phyloP scores from a whole-genome alignment of 2,797 vertebrate genomes.

The Peromyscus attwateri region DNA sequence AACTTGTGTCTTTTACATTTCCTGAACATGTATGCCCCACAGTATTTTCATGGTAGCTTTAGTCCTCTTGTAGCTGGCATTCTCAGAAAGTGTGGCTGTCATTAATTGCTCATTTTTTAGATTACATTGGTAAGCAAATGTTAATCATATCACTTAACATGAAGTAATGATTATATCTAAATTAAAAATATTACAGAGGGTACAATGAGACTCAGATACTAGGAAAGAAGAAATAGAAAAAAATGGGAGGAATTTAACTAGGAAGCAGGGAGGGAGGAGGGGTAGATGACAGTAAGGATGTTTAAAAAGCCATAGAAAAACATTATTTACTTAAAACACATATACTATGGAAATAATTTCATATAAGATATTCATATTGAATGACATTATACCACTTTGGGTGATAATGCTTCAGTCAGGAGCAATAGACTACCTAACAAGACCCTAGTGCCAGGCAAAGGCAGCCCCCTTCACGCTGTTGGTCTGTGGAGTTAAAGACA shows the following conservation, averaged over 20 bases:
- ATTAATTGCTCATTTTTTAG: neutral
- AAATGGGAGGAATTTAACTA: neutral
- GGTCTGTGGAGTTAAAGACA: neutral
- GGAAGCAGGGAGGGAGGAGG: neutral
- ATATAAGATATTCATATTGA: neutral
- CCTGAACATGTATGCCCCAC: neutral
- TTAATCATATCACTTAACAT: slow-evolving; percentile 9
- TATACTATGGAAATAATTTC: neutral
- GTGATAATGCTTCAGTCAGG: neutral
- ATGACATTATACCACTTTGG: neutral
- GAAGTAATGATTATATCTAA: neutral
- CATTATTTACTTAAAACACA: neutral
- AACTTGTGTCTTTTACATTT: neutral
- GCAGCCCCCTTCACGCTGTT: neutral
- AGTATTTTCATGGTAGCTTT: neutral
- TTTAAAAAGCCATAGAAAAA: neutral
- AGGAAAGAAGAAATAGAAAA: neutral
- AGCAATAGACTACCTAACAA: neutral
- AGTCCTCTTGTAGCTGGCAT: neutral
- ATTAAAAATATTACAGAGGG: neutral
- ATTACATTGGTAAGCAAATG: neutral
- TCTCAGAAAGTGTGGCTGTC: neutral
- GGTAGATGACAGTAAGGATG: neutral
- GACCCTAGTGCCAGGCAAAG: neutral
- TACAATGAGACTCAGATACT: neutral